Conservation (phyloP, 2,888 invertebrate genomes). For the Campoplex capitator region DNA sequence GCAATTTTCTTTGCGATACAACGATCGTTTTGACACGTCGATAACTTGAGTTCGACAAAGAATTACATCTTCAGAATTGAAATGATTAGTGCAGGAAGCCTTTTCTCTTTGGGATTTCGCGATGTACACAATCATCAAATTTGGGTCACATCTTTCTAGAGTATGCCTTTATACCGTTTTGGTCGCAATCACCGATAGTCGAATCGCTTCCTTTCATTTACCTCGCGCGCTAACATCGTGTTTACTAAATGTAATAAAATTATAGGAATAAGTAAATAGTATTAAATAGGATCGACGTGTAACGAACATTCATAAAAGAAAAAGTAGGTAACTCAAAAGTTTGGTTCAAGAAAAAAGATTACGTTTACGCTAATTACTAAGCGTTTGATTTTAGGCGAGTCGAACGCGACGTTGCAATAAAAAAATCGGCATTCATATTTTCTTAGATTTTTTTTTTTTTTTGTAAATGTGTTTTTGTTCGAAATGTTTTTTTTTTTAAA, state of each 20-base stretch:
- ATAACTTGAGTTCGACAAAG: not conserved
- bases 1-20: not conserved
- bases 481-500: not conserved
- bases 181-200: not conserved
- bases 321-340: not conserved
- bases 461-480: too few species aligned
- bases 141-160: too few species aligned
- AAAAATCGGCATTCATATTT: too few species aligned
- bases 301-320: constrained; percentile 17
- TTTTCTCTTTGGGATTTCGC: not conserved
- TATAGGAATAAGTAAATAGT: constrained; percentile 5
- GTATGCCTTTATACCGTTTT: not conserved
- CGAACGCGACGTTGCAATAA: too few species aligned
- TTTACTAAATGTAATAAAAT: constrained; percentile 31
- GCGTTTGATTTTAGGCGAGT: constrained; percentile 9
- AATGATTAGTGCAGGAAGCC: not conserved
- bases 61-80: not conserved
- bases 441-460: too few species aligned
- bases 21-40: not conserved
- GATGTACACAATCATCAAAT: not conserved
- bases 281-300: not conserved
- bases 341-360: not conserved
- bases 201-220: not conserved
- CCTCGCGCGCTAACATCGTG: not conserved
- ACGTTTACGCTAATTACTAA: constrained; percentile 36